Evolutionary conservation across 2,113 vertebrate genomes (phyloP), one percentile per base, ranked within the genome.

Genomic region (Gasterosteus aculeatus): DNA sequence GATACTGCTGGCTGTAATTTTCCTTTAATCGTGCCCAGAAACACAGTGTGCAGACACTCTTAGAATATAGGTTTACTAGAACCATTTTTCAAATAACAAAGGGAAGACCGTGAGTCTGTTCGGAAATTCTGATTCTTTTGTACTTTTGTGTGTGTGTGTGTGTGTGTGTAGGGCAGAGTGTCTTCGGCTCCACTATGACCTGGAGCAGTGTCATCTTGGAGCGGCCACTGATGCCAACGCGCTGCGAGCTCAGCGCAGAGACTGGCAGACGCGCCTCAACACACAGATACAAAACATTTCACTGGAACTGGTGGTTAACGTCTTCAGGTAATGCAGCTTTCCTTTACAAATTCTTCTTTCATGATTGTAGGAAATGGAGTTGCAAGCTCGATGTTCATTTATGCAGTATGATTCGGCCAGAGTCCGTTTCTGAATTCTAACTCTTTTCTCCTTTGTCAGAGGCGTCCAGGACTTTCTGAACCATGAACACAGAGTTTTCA

Each of bases 401-500:
- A n/a, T 53, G 35, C 35, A 26, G 22, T 26, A 26, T 26, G 46
- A 61, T 10, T 15, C 12, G 16, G 39, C 53, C 3, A 12, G 3
- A 54, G 11, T 64, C 6, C 56, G 10, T 35, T 44, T 51, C 8
- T 61, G 7, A 14, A 29, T 44, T 19, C 22, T 56, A 19, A 15
- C 5, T 26, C n/a, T 22, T 54, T 70, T 9, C 47, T 2, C 47
- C 56, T 47, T 16, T 31, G 39, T 69, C 69, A 99, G 98, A 81
- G 96, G 94, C 0, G 97, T 99, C 35, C 97, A 97, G 90, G 95
- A 96, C 57, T 96, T 97, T 77, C 86, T 99, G 0, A 99, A 97
- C 86, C 96, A 97, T 2, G 96, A 99, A 51, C 97, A 99, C 47
- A 78, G 98, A 56, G 97, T 99, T 56, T 99, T 99, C 71, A 98